phyloP scores from a whole-genome alignment of 2,797 vertebrate species.

The Semaprochilodus insignis region DNA sequence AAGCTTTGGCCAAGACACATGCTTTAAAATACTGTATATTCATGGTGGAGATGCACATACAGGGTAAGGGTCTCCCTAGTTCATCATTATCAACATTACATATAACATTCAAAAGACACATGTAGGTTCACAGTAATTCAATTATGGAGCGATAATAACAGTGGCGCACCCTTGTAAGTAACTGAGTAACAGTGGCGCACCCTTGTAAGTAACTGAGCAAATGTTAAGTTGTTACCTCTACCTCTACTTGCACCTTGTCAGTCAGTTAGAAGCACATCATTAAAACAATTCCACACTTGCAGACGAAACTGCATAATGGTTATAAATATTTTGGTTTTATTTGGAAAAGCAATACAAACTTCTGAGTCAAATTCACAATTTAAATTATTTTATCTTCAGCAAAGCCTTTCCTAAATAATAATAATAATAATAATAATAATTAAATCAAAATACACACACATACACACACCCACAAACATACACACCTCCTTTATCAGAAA shows the following conservation, averaged over 20 bases:
- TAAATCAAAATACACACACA: background rate
- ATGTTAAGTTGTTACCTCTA: background rate
- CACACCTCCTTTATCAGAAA: background rate
- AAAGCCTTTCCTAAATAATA: slow-evolving; percentile 1
- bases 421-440: background rate
- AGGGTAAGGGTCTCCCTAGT: too few species aligned
- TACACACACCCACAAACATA: background rate
- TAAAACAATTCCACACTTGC: background rate
- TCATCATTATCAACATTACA: too few species aligned
- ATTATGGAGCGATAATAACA: background rate
- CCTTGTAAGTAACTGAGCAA: background rate
- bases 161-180: too few species aligned
- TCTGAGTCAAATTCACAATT: slow-evolving; percentile 4
- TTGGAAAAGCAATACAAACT: slow-evolving; percentile 44
- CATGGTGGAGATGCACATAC: too few species aligned
- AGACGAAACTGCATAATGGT: background rate
- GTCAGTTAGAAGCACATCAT: background rate
- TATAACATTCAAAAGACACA: too few species aligned
- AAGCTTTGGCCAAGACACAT: too few species aligned
- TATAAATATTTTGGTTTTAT: slow-evolving; percentile 23
- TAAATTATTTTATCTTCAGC: slow-evolving; percentile 12
- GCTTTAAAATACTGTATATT: too few species aligned
- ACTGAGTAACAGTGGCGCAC: background rate
- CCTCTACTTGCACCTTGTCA: background rate
- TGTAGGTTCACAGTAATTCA: too few species aligned